phyloP scores from a whole-genome alignment of 2,113 vertebrate genomes.

The Crypturellus undulatus region DNA sequence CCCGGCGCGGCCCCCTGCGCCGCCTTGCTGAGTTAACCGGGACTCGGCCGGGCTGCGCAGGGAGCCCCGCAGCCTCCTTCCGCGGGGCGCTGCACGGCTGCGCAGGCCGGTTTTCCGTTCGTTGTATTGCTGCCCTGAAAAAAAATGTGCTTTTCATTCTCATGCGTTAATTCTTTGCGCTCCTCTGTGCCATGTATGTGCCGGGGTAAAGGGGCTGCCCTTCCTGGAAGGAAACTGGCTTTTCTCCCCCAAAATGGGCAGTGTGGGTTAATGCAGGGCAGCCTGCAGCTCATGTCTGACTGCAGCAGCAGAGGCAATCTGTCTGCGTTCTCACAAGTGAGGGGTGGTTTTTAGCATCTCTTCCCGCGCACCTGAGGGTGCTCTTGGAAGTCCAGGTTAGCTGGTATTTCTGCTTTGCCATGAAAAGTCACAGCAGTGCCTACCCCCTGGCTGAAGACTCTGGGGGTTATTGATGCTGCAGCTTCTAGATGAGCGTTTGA shows the following conservation, averaged over 20 bases:
- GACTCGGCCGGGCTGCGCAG: no score
- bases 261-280: rapidly evolving
- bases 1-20: background rate
- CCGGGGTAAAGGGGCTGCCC: background rate
- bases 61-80: no score
- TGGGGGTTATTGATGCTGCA: constrained; percentile 65
- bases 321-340: background rate
- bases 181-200: background rate
- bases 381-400: background rate
- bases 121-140: background rate
- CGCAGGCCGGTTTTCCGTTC: background rate
- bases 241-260: background rate
- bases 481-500: constrained; percentile 60
- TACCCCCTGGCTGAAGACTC: constrained; percentile 34
- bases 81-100: no score
- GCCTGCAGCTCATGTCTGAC: background rate
- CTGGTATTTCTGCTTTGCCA: background rate
- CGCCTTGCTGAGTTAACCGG: background rate
- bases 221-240: background rate
- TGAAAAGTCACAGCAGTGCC: background rate
- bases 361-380: background rate
- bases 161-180: background rate
- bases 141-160: background rate
- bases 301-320: background rate
- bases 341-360: background rate